phyloP scores from a whole-genome alignment of 2,797 vertebrate species.

The Dendrocincla fuliginosa region DNA sequence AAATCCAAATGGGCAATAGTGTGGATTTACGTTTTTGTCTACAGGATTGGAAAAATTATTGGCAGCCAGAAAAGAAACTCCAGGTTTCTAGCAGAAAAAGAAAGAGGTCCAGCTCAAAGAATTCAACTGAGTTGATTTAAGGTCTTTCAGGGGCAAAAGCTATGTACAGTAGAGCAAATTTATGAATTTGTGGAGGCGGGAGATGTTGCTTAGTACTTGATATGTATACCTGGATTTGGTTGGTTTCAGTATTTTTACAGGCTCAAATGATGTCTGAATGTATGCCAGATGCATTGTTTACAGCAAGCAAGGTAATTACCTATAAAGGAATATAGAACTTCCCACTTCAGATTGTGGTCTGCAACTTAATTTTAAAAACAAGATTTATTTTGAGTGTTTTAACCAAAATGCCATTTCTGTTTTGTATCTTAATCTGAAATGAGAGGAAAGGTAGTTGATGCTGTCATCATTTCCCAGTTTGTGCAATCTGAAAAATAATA shows the following conservation, averaged over 20 bases:
- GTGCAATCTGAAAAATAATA: neutral
- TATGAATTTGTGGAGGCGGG: neutral
- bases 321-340: neutral
- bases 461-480: neutral
- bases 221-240: neutral
- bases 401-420: neutral
- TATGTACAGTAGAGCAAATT: neutral
- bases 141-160: neutral
- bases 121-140: conserved; percentile 12
- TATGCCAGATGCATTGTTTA: neutral
- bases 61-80: conserved; percentile 55
- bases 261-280: neutral
- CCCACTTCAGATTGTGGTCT: neutral
- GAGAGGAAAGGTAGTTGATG: neutral
- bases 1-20: conserved; percentile 53
- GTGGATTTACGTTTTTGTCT: conserved; percentile 55
- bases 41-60: conserved; percentile 52
- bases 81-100: conserved; percentile 35
- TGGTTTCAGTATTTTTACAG: neutral
- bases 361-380: neutral
- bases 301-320: neutral
- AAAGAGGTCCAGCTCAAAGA: neutral
- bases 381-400: neutral
- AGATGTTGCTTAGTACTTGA: neutral
- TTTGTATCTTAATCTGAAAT: neutral